Conservation (phyloP, 2,113 vertebrate genomes). For the Periophthalmus modestus region DNA sequence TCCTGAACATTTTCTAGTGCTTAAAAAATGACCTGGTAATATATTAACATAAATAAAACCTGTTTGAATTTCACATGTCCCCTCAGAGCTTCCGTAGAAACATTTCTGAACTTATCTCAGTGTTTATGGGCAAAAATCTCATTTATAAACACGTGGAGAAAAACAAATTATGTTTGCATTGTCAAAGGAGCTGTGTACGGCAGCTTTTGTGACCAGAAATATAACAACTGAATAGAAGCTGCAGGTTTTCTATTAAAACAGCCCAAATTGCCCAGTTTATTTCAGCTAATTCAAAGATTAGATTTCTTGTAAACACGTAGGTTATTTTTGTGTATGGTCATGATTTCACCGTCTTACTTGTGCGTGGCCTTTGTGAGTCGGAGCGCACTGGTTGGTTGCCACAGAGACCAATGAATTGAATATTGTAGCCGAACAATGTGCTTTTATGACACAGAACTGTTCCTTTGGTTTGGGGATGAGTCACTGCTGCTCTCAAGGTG, state of each 20-base stretch:
- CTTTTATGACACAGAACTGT: neutral
- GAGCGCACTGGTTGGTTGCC: neutral
- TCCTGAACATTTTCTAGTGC: neutral
- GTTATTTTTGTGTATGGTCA: neutral
- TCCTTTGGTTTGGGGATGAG: neutral
- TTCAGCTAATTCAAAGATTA: no score
- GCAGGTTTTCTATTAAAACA: neutral
- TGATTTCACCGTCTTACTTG: neutral
- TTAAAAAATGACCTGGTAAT: no score
- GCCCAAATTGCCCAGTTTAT: no score
- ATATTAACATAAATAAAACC: no score
- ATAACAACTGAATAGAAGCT: neutral
- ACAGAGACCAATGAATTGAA: neutral
- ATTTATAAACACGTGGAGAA: no score
- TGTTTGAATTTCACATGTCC: no score
- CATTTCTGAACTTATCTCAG: no score
- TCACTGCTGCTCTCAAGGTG: constrained; percentile 7
- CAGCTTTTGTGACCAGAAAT: neutral
- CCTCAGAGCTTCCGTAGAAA: no score
- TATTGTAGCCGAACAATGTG: constrained; percentile 1
- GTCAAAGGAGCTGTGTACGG: neutral
- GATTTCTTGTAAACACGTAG: no score
- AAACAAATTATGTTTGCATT: no score
- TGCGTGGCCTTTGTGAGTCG: neutral
- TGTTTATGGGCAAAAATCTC: no score